These are phyloP conservation scores for Magallana gigas DNA, from an alignment of 1,140 invertebrate species.

Conservation along the genomic window DNA sequence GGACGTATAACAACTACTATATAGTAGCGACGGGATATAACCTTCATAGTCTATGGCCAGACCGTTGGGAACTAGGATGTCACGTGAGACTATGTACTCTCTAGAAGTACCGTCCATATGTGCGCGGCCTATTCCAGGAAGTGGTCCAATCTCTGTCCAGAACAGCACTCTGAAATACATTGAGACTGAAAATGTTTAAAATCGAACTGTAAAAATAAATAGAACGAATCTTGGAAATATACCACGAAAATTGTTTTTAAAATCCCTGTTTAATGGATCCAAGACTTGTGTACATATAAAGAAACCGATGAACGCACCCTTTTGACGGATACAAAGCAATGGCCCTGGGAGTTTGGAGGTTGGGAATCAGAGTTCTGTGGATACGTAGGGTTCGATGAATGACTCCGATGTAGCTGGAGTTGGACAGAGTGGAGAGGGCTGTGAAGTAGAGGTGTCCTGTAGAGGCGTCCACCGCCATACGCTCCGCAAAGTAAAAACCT, in stretches of 20 bases:
- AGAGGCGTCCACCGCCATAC: neutral
- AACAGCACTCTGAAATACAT: neutral
- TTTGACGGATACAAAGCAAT: constrained; percentile 1
- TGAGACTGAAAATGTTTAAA: neutral
- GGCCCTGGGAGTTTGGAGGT: neutral
- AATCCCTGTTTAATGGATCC: too few relatives aligned
- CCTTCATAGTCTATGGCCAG: neutral
- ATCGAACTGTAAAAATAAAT: neutral
- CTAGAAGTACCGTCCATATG: neutral
- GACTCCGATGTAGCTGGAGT: neutral
- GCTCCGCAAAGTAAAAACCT: neutral
- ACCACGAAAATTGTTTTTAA: neutral
- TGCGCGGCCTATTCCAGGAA: neutral
- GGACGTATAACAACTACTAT: neutral
- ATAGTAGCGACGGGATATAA: neutral
- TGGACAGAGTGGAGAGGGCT: neutral
- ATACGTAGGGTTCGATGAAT: neutral
- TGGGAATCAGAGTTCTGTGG: neutral
- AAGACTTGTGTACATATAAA: neutral
- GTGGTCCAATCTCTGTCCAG: neutral
- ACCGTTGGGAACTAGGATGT: neutral
- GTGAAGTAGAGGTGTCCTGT: neutral
- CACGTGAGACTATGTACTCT: neutral
- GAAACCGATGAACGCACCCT: neutral
- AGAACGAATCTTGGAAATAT: neutral